phyloP scores from a whole-genome alignment of 1,140 invertebrate species.

The Schlechtendalia chinensis region DNA sequence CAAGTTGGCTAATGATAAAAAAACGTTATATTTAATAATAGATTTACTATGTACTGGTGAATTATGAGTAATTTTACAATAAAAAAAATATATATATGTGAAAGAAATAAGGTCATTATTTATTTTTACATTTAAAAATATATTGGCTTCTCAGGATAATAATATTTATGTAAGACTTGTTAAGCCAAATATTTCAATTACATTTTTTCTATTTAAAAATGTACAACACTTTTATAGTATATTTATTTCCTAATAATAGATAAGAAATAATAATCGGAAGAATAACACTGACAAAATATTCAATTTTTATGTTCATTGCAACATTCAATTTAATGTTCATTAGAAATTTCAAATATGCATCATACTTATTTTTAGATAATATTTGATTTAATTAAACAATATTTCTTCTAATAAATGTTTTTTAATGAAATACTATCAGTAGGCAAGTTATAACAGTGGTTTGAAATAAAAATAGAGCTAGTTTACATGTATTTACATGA shows the following conservation, averaged over 20 bases:
- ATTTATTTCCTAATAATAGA: background rate
- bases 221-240: background rate
- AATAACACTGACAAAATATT: no score
- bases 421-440: background rate
- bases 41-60: constrained; percentile 3
- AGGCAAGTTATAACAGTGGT: background rate
- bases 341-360: constrained; percentile 6
- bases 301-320: background rate
- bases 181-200: constrained; percentile 35
- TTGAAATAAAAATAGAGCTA: background rate
- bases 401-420: background rate
- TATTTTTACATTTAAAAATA: constrained; percentile 1
- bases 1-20: constrained; percentile 10
- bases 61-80: constrained; percentile 4
- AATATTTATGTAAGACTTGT: constrained; percentile 39
- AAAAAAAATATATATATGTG: background rate
- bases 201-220: constrained; percentile 6
- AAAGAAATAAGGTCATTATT: background rate
- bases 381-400: constrained; percentile 9
- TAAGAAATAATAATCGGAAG: no score
- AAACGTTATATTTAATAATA: constrained; percentile 20
- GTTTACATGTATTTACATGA: background rate
- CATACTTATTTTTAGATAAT: background rate
- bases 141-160: constrained; percentile 46
- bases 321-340: background rate